Percentiles rank a stretch among this genome's conserved stretches.
Conservation (phyloP, 2,113 vertebrate species). For the Stigmatopora nigra region DNA sequence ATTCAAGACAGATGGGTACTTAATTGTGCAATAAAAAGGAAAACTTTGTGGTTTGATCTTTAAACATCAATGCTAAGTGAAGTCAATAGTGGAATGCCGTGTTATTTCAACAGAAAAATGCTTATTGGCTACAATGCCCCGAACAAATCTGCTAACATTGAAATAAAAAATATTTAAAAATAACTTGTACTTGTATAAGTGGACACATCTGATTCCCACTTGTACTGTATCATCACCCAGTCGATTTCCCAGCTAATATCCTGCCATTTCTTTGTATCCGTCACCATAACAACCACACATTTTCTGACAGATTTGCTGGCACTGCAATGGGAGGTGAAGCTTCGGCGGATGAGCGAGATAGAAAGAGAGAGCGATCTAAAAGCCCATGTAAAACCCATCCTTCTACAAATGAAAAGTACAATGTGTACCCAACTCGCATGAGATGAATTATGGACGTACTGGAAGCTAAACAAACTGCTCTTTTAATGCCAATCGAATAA, state of each 20-base stretch:
- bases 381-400: slow-evolving; percentile 56
- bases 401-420: slow-evolving; percentile 68
- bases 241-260: slow-evolving; percentile 57
- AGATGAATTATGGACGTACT: slow-evolving; percentile 32
- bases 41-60: slow-evolving; percentile 14
- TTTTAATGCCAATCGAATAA: slow-evolving; percentile 3
- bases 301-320: slow-evolving; percentile 71
- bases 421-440: slow-evolving; percentile 59
- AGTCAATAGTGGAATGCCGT: slow-evolving; percentile 44
- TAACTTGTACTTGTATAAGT: slow-evolving; percentile 7
- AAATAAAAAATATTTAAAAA: slow-evolving; percentile 22
- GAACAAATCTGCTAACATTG: slow-evolving; percentile 29
- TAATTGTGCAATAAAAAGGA: not conserved
- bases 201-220: slow-evolving; percentile 24
- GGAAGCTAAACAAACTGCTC: slow-evolving; percentile 11
- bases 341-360: slow-evolving; percentile 43
- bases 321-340: slow-evolving; percentile 68
- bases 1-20: slow-evolving; percentile 9
- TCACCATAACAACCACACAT: slow-evolving; percentile 76
- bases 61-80: slow-evolving; percentile 7
- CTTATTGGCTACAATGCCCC: slow-evolving; percentile 50
- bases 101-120: slow-evolving; percentile 39
- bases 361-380: slow-evolving; percentile 38
- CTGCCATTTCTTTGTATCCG: slow-evolving; percentile 66
- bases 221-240: slow-evolving; percentile 34